These are phyloP conservation scores for Rhinolophus ferrumequinum DNA, from an alignment of 2,113 vertebrate species.

Conservation along the genomic window DNA sequence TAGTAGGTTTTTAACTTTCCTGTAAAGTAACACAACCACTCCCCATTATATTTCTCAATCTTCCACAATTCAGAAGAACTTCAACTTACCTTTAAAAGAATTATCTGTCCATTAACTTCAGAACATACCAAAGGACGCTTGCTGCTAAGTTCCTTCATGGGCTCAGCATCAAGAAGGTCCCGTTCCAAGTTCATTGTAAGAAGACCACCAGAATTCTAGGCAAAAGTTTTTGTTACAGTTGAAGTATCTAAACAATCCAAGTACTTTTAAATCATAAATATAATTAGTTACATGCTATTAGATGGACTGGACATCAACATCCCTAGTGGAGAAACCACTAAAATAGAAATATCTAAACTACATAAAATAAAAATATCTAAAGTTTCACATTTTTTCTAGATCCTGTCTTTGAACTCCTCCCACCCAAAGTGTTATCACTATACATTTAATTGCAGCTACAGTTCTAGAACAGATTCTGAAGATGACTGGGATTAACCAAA, in stretches of 20 bases:
- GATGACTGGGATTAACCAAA: not conserved
- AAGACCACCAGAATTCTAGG: slow-evolving; percentile 89
- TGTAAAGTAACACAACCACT: not conserved
- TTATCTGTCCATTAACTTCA: slow-evolving; percentile 85
- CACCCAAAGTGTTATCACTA: not conserved
- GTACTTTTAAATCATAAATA: not conserved
- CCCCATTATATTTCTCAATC: not conserved
- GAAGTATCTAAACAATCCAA: slow-evolving; percentile 34
- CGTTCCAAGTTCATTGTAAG: slow-evolving; percentile 87
- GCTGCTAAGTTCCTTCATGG: slow-evolving; percentile 88
- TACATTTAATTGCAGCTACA: not conserved
- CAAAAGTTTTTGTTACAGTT: slow-evolving; percentile 65
- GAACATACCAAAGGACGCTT: slow-evolving; percentile 87
- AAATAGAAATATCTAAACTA: slow-evolving; percentile 45
- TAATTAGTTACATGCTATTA: not conserved
- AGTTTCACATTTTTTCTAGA: slow-evolving; percentile 1
- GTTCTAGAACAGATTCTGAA: not conserved
- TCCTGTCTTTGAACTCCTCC: slow-evolving; percentile 14
- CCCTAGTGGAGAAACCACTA: not conserved
- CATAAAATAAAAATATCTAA: slow-evolving; percentile 39
- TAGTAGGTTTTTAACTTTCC: not conserved
- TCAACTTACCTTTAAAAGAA: slow-evolving; percentile 89
- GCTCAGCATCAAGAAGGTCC: slow-evolving; percentile 88
- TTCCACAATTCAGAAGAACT: not conserved
- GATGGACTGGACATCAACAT: not conserved